A percentile compares a stretch with the other conserved stretches of the same genome.
phyloP scores from a whole-genome alignment of 1,140 invertebrate species.

The Sesamia nonagrioides region DNA sequence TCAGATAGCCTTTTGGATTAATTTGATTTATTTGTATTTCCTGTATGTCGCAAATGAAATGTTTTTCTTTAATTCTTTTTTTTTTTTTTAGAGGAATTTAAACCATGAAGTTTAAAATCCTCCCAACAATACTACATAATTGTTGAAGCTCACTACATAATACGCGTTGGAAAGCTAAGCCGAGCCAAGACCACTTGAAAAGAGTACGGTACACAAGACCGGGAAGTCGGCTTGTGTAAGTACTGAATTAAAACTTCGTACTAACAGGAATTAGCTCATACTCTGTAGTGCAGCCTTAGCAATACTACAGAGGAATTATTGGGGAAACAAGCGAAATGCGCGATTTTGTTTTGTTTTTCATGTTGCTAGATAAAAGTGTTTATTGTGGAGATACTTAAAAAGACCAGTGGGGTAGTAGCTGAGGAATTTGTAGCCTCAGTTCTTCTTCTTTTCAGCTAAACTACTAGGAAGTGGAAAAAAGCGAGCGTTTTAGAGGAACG shows the following conservation, averaged over 20 bases:
- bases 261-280: conserved; percentile 84
- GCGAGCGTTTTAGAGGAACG: too few species aligned
- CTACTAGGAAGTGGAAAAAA: too few species aligned
- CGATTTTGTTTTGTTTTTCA: conserved; percentile 3
- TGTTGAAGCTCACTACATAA: conserved; percentile 10
- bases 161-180: conserved; percentile 59
- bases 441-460: too few species aligned
- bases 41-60: too few species aligned
- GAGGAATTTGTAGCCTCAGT: too few species aligned
- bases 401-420: too few species aligned
- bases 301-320: conserved; percentile 8
- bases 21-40: too few species aligned
- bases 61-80: too few species aligned
- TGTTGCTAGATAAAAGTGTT: background rate
- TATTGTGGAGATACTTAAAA: background rate
- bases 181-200: conserved; percentile 72
- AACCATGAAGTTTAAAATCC: too few species aligned
- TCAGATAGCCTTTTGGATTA: too few species aligned
- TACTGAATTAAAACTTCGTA: conserved; percentile 88
- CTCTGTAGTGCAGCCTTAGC: conserved; percentile 18
- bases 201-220: conserved; percentile 61
- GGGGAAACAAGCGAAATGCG: background rate
- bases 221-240: conserved; percentile 66
- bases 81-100: too few species aligned
- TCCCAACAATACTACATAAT: background rate